phyloP scores from a whole-genome alignment of 92 coral and sea anemone species.

The Zoanthus gigantus region DNA sequence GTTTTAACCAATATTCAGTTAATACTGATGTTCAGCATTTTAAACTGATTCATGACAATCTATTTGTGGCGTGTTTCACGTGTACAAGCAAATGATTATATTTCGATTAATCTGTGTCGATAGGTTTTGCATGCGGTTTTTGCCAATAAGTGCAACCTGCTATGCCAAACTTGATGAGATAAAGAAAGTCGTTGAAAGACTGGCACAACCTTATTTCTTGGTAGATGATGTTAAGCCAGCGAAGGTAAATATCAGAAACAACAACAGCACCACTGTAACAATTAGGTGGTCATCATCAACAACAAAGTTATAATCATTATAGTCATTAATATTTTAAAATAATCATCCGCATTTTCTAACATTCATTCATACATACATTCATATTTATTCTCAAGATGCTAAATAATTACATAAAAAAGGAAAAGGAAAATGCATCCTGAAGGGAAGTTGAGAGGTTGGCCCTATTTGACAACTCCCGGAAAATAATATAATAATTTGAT shows the following conservation, averaged over 20 bases:
- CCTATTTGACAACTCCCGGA: too few species aligned
- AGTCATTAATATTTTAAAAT: not conserved
- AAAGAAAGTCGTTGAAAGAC: constrained; percentile 63
- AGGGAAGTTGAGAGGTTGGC: too few species aligned
- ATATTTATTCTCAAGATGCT: too few species aligned
- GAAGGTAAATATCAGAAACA: constrained; percentile 56
- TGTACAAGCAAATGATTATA: not conserved
- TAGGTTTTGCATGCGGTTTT: constrained; percentile 86
- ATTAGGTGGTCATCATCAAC: not conserved
- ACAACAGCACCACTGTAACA: not conserved
- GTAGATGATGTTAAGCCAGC: constrained; percentile 72
- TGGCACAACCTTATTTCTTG: constrained; percentile 73
- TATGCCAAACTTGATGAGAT: constrained; percentile 84
- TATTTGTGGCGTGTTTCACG: not conserved
- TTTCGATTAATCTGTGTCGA: not conserved
- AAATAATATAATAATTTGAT: too few species aligned
- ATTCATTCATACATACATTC: too few species aligned
- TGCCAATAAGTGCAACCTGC: constrained; percentile 84
- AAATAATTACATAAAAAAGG: too few species aligned
- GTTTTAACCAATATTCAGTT: too few species aligned
- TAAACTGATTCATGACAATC: too few species aligned
- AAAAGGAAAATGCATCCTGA: too few species aligned
- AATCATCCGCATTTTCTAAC: not conserved
- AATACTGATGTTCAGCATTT: too few species aligned
- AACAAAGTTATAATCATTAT: not conserved